Evolutionary conservation across 2,797 vertebrate species (phyloP), one percentile per base, ranked within the genome.

Genomic region (Atherinosoma microstoma): DNA sequence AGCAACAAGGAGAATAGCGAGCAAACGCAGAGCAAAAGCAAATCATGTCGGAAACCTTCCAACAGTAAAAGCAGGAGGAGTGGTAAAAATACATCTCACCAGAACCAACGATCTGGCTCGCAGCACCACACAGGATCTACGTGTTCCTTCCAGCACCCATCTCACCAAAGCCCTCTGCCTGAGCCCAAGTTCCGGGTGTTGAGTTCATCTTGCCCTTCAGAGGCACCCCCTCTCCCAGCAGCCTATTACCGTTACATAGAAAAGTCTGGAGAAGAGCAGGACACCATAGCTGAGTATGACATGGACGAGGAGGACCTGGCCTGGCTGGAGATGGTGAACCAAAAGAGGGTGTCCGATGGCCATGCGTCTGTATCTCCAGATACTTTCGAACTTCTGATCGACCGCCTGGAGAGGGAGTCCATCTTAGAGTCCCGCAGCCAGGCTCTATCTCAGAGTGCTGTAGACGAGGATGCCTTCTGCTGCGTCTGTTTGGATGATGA

Each of bases 1-100:
- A 99, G 97, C 90, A 99, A 99, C 94, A 99, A 99, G 84, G 98
- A 99, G 75, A 99, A 99, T 92, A 99, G 96, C 0, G 97, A 98
- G 83, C 96, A 97, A 82, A 96, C 96, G n/a, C 94, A 95, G 70
- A 94, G 94, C 77, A 96, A 94, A 84, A 88, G 79, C 64, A 89
- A 72, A 67, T 94, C 94, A 0, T 95, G 94, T 84, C 96, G 95
- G 76, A 93, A 96, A 1, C 92, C 94, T 1, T 63, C 90, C 5
- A 94, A 92, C 58, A 95, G 93, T 84, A 96, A 97, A 90, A 96
- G 93, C 85, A 96, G 94, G 89, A 96, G 89, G 79, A 97, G 96
- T 1, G 92, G 91, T 76, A 98, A 96, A 80, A 97, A 97, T 34
- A 82, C 93, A 0, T 94, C 94, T 67, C 93, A 95, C 8, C 93